Evolutionary conservation across 2,888 invertebrate genomes (phyloP).

Genomic region (Orthosia gothica): DNA sequence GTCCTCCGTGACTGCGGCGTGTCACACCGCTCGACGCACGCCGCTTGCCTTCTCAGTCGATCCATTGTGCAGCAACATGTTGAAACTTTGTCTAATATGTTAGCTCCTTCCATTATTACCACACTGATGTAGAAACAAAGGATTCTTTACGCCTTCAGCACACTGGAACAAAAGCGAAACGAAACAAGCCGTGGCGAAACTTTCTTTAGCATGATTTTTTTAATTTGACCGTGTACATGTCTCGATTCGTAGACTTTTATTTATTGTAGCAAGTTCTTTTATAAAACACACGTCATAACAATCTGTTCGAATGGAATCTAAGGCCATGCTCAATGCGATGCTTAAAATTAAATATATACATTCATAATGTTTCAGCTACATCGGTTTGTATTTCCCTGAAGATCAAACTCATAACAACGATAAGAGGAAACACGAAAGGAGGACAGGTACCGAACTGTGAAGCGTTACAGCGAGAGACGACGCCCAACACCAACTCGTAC

Average conservation of each 20-base stretch:
- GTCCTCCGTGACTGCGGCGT: background rate
- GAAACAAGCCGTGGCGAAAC: constrained; percentile 12
- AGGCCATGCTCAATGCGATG: background rate
- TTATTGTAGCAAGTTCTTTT: background rate
- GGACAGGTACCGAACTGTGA: constrained; percentile 37
- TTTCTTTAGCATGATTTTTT: constrained; percentile 12
- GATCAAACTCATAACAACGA: constrained; percentile 28
- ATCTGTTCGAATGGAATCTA: background rate
- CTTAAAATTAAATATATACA: background rate
- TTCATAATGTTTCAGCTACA: background rate
- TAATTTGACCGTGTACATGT: background rate
- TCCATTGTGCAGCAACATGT: constrained; percentile 24
- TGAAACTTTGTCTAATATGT: constrained; percentile 26
- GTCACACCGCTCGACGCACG: background rate
- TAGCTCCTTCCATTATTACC: constrained; percentile 35
- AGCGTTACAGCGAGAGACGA: constrained; percentile 20
- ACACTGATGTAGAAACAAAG: constrained; percentile 36
- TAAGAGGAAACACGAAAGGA: constrained; percentile 32
- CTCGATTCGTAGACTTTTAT: constrained; percentile 1
- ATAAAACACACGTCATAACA: background rate
- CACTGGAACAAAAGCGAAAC: constrained; percentile 21
- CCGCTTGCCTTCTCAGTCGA: constrained; percentile 1
- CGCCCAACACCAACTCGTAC: constrained; percentile 58
- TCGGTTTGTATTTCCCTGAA: constrained; percentile 1
- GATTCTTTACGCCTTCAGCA: constrained; percentile 18